Base-by-base conservation (phyloP, 2,888 invertebrate genomes). In the Chaetogeoica ovagalla region DNA sequence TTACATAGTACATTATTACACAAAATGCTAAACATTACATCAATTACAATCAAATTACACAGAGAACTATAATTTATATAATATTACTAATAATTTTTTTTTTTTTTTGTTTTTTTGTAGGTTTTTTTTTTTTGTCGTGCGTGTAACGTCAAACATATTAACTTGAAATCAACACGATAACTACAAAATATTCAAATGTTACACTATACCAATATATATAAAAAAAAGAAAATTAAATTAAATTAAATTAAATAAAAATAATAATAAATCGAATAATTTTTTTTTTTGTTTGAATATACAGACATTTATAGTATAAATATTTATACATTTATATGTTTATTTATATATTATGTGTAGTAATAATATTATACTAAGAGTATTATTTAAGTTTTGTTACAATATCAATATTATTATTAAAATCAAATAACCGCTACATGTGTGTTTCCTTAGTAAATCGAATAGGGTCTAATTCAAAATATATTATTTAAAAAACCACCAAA, bases 1-100 rank as follows among this genome's bases (percentile, higher is more conserved):
- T 77, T 77, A 77, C 76, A 77, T 77, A 77, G 76, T 77, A 77
- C 76, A 77, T 76, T 76, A 76, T 76, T 77, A 77, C 76, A 77
- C 76, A 77, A 77, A 48, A 77, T 77, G 43, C 76, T 77, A 77
- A 77, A 77, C 69, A 77, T 77, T 77, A 77, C 76, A 77, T 77
- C 76, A 77, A 77, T 77, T 77, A 77, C 76, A 77, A 48, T 69
- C 21, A 77, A 77, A 69, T 69, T 77, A 77, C 76, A 77, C 76
- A 69, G 60, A 77, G 76, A 77, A 77, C 76, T 77, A 77, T 60
- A 60, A 77, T 77, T 59, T 68, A 77, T 77, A 77, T 77, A 77
- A 60, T 69, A 77, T 60, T 69, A 77, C 59, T 60, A 69, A 69
- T 43, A 75, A 55, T 75, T 55, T 74, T 48, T 60, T 43, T 43